Evolutionary conservation across 1,140 invertebrate genomes (phyloP).

Genomic region (Pinna nobilis): DNA sequence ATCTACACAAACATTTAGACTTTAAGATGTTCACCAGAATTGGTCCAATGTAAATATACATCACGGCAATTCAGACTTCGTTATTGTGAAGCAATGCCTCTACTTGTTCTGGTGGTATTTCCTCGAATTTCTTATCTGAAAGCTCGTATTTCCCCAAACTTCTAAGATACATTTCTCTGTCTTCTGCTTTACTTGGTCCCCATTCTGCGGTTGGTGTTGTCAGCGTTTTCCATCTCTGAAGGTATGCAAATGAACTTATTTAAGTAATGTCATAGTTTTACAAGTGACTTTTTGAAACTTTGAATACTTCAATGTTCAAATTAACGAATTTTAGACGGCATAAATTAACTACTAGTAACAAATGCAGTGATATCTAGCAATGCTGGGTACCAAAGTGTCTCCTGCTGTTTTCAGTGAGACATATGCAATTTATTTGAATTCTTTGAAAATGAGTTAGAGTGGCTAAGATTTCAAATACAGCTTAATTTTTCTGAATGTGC

Average conservation of each 20-base stretch:
- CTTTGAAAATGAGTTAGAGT: too few species aligned
- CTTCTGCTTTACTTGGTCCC: slow-evolving; percentile 59
- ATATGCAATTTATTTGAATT: too few species aligned
- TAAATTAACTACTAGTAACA: neutral
- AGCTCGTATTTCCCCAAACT: too few species aligned
- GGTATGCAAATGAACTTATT: neutral
- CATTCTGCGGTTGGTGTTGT: slow-evolving; percentile 55
- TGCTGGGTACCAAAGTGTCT: neutral
- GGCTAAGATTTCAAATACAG: too few species aligned
- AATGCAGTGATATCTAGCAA: neutral
- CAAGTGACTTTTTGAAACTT: neutral
- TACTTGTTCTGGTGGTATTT: too few species aligned
- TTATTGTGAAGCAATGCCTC: too few species aligned
- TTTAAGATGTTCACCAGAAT: too few species aligned
- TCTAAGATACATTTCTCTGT: slow-evolving; percentile 59
- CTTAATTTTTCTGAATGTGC: too few species aligned
- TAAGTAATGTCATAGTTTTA: neutral
- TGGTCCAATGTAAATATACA: too few species aligned
- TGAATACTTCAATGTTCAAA: neutral
- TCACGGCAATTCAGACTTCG: too few species aligned
- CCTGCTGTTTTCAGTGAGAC: neutral
- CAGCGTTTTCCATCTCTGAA: slow-evolving; percentile 57
- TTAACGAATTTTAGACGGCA: neutral
- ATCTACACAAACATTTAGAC: too few species aligned
- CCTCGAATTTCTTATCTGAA: too few species aligned